Evolutionary conservation across 1,140 invertebrate species (phyloP).

Genomic region (Cheumatopsyche charites): DNA sequence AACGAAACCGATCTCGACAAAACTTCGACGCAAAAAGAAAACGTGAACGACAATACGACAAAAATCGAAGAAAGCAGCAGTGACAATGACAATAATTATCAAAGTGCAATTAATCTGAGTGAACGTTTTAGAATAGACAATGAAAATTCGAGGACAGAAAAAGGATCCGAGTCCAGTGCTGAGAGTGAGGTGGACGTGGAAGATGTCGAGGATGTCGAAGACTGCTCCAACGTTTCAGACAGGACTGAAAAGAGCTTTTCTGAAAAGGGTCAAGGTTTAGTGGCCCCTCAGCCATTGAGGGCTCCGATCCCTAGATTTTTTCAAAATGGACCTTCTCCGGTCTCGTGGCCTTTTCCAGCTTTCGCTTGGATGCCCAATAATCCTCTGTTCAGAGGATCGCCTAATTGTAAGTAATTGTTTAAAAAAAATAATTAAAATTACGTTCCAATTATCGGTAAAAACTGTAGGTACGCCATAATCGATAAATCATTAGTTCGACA

Average conservation of each 20-base stretch:
- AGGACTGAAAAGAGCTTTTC: background rate
- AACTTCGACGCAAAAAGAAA: background rate
- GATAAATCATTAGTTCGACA: too few species aligned
- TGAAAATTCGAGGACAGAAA: background rate
- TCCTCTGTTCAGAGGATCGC: conserved; percentile 56
- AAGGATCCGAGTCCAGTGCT: background rate
- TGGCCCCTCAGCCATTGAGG: conserved; percentile 56
- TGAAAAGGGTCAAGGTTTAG: conserved; percentile 50
- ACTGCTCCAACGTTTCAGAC: conserved; percentile 18
- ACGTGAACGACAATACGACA: background rate
- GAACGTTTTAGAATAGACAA: background rate
- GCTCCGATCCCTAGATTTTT: conserved; percentile 54
- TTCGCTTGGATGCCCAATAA: conserved; percentile 60
- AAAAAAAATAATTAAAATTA: background rate
- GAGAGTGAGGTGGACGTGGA: conserved; percentile 29
- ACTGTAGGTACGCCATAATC: too few species aligned
- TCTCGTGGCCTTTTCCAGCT: conserved; percentile 57
- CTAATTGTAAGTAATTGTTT: conserved; percentile 53
- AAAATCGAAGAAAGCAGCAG: background rate
- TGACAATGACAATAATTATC: conserved; percentile 16
- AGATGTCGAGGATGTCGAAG: conserved; percentile 22
- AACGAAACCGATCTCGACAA: background rate
- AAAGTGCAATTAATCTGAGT: conserved; percentile 28
- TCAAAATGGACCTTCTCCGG: conserved; percentile 53
- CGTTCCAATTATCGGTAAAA: too few species aligned